Evolutionary conservation across 2,797 vertebrate species (phyloP).

Genomic region (Miichthys miiuy): DNA sequence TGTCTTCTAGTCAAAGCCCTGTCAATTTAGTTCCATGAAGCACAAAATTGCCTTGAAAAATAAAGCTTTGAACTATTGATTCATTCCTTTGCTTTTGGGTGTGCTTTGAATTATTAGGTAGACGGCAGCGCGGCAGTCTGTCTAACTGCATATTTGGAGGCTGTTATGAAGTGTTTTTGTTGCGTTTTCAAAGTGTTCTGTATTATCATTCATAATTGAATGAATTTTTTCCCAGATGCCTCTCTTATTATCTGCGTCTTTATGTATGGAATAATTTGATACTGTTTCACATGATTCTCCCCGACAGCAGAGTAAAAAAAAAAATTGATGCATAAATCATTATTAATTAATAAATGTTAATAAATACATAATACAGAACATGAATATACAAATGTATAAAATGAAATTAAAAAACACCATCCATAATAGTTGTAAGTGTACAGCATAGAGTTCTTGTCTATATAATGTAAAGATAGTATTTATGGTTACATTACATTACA

Average conservation of each 20-base stretch:
- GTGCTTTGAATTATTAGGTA: conserved; percentile 71
- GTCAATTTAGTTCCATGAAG: conserved; percentile 68
- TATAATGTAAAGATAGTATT: background rate
- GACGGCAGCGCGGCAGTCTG: conserved; percentile 51
- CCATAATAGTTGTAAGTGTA: conserved; percentile 6
- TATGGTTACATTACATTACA: background rate
- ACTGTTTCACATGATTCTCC: too few relatives aligned
- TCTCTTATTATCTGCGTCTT: conserved; percentile 26
- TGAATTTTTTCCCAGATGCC: conserved; percentile 40
- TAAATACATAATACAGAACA: background rate
- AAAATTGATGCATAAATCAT: too few relatives aligned
- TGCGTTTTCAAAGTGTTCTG: conserved; percentile 52
- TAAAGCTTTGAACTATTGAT: conserved; percentile 77
- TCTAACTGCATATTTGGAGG: conserved; percentile 51
- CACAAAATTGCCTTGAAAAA: conserved; percentile 74
- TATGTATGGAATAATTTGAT: conserved; percentile 25
- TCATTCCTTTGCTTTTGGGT: conserved; percentile 68
- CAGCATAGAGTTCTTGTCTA: background rate
- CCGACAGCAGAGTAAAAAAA: background rate
- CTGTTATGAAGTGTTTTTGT: conserved; percentile 59
- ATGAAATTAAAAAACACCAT: background rate
- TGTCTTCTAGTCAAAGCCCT: conserved; percentile 63
- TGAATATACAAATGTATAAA: background rate
- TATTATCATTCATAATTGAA: conserved; percentile 60
- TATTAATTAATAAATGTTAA: background rate